Conservation (phyloP, 2,888 invertebrate genomes). For the Amphipyra tragopoginis region DNA sequence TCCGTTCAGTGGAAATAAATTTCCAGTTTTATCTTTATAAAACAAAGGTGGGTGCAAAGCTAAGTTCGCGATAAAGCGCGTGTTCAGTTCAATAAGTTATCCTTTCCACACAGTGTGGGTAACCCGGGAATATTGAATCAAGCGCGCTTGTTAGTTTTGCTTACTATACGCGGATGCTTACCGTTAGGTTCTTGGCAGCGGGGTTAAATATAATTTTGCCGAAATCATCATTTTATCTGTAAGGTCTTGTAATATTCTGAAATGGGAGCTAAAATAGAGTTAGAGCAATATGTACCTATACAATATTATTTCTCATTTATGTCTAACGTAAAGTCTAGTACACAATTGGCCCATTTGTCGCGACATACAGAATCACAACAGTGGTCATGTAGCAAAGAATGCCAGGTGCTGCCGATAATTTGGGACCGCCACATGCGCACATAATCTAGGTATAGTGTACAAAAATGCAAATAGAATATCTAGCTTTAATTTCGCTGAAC, state of each 20-base stretch:
- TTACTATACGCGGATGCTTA: constrained; percentile 40
- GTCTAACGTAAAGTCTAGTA: too few species aligned
- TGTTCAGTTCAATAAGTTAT: constrained; percentile 51
- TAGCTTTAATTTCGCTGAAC: too few species aligned
- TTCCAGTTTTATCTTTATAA: constrained; percentile 31
- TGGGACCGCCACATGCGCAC: too few species aligned
- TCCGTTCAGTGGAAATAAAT: constrained; percentile 28
- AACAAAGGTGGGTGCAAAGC: constrained; percentile 33
- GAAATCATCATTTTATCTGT: constrained; percentile 24
- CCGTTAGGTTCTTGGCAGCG: not conserved
- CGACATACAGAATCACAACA: too few species aligned
- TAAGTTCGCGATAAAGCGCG: constrained; percentile 39
- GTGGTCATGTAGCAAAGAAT: too few species aligned
- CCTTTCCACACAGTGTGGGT: constrained; percentile 37
- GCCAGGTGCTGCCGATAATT: too few species aligned
- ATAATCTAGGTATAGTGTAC: too few species aligned
- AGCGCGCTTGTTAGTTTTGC: constrained; percentile 54
- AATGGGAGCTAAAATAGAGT: not conserved
- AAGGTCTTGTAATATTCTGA: not conserved
- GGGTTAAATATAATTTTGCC: constrained; percentile 21
- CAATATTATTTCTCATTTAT: too few species aligned
- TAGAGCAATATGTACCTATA: not conserved
- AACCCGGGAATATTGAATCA: constrained; percentile 49
- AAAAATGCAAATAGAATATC: too few species aligned
- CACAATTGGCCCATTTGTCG: too few species aligned